phyloP scores from a whole-genome alignment of 2,888 invertebrate species.

The Cerastis leucographa region DNA sequence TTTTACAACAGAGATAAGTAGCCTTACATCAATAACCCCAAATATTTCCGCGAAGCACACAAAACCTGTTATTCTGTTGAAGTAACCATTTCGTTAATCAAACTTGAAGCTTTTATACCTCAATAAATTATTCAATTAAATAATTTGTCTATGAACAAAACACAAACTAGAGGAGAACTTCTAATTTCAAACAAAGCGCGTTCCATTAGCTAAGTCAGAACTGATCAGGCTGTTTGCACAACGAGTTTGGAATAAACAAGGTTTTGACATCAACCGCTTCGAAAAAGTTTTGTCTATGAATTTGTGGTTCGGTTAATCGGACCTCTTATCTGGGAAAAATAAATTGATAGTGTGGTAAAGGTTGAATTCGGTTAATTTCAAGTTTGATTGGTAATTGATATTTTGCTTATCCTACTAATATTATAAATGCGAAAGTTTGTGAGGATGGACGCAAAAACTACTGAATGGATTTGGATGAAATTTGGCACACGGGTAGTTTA shows the following conservation, averaged over 20 bases:
- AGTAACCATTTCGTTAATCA: constrained; percentile 31
- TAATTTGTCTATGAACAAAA: constrained; percentile 29
- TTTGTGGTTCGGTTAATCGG: not conserved
- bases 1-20: constrained; percentile 24
- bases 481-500: too few species aligned
- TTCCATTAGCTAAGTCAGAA: constrained; percentile 45
- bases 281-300: constrained; percentile 9
- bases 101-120: constrained; percentile 42
- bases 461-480: too few species aligned
- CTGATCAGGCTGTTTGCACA: constrained; percentile 44
- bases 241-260: constrained; percentile 40
- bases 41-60: constrained; percentile 10
- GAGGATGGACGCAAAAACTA: too few species aligned
- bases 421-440: too few species aligned
- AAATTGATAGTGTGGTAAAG: not conserved
- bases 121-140: constrained; percentile 54
- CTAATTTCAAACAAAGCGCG: constrained; percentile 50
- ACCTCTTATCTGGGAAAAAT: not conserved
- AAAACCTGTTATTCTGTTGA: constrained; percentile 25
- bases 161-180: constrained; percentile 41
- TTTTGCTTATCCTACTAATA: too few species aligned
- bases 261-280: constrained; percentile 23
- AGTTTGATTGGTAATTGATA: not conserved
- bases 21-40: not conserved
- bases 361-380: not conserved